phyloP scores from a whole-genome alignment of 2,797 vertebrate genomes.

The Melanotaenia parkinsoni region DNA sequence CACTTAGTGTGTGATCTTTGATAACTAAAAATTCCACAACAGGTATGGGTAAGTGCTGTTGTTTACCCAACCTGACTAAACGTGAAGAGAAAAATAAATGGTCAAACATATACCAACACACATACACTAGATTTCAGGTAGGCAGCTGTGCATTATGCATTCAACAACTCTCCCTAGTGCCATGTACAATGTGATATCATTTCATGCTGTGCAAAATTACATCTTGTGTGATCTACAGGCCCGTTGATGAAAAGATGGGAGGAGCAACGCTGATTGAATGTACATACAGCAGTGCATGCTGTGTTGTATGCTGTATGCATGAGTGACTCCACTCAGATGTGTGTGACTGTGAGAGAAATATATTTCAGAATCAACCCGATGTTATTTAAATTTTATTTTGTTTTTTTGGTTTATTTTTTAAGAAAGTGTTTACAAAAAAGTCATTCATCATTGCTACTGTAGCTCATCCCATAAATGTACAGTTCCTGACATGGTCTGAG shows the following conservation, averaged over 20 bases:
- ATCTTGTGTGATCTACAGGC: slow-evolving; percentile 39
- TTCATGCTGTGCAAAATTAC: slow-evolving; percentile 38
- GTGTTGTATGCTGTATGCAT: slow-evolving; percentile 41
- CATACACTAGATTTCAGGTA: slow-evolving; percentile 17
- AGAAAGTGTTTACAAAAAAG: slow-evolving; percentile 9
- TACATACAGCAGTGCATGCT: slow-evolving; percentile 29
- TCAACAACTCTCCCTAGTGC: slow-evolving; percentile 25
- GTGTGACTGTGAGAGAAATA: slow-evolving; percentile 1
- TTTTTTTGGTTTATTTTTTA: slow-evolving; percentile 12
- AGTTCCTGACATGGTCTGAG: neutral
- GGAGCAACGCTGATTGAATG: slow-evolving; percentile 54
- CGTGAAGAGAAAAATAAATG: neutral
- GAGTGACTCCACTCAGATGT: slow-evolving; percentile 25
- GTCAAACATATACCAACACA: slow-evolving; percentile 15
- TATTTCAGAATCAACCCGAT: no score
- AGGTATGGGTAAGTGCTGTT: slow-evolving; percentile 16
- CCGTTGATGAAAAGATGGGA: slow-evolving; percentile 47
- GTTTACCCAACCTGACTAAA: slow-evolving; percentile 6
- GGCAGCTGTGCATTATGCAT: slow-evolving; percentile 41
- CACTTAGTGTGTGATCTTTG: no score
- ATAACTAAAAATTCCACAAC: no score
- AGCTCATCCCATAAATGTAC: neutral
- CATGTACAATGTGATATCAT: slow-evolving; percentile 34
- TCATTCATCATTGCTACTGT: slow-evolving; percentile 12
- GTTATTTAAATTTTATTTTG: neutral